Percentiles rank a stretch among this genome's conserved stretches.
phyloP scores from a whole-genome alignment of 2,797 vertebrate species.

The Capromys pilorides region DNA sequence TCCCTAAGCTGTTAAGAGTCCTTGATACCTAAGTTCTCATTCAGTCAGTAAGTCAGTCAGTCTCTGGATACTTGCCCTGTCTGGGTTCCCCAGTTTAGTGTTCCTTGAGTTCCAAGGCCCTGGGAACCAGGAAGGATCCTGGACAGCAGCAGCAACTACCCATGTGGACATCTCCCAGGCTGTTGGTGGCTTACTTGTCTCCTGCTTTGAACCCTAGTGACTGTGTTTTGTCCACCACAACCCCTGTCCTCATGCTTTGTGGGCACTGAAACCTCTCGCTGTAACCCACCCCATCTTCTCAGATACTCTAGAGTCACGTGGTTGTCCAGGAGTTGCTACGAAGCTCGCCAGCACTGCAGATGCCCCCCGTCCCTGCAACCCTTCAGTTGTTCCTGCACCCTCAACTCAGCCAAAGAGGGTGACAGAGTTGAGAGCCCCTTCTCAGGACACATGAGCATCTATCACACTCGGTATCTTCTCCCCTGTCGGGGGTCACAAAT shows the following conservation, averaged over 20 bases:
- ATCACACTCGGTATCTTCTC: neutral
- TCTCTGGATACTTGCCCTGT: neutral
- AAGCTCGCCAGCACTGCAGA: neutral
- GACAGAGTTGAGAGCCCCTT: neutral
- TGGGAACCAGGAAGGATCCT: neutral
- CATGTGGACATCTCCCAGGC: neutral
- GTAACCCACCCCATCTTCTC: neutral
- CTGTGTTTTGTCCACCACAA: too few species aligned
- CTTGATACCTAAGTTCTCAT: neutral
- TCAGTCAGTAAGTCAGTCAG: neutral
- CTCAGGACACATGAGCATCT: neutral
- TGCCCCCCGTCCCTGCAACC: too few species aligned
- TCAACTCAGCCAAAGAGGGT: neutral
- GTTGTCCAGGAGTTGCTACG: neutral
- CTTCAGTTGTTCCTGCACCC: neutral
- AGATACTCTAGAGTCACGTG: fast-evolving
- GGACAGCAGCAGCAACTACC: neutral
- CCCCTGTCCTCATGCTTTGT: neutral
- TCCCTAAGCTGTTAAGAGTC: neutral
- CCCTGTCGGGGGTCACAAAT: neutral
- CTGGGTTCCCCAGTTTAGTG: neutral
- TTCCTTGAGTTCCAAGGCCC: neutral
- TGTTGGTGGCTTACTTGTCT: neutral
- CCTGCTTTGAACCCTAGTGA: neutral
- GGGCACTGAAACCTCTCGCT: neutral